Evolutionary conservation across 2,113 vertebrate genomes (phyloP), one percentile per base, ranked within the genome.

Genomic region (Hyaena hyaena): DNA sequence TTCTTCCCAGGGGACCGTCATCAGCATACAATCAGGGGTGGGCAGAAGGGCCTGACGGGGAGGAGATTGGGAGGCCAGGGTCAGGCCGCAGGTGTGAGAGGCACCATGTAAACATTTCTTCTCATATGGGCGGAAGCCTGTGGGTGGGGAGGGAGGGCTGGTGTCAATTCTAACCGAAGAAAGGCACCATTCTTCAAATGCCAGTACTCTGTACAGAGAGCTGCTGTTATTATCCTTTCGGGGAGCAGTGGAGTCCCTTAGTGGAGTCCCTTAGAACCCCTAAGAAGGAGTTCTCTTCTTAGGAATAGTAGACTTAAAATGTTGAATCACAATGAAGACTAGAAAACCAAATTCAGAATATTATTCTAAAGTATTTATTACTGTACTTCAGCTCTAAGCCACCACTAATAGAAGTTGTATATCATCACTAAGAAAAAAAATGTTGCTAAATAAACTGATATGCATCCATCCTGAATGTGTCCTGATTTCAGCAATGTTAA

Each of bases 271-370:
- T 61, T 61, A 39, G n/a, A n/a, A n/a, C n/a, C n/a, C n/a, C n/a
- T n/a, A n/a, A n/a, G n/a, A n/a, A n/a, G n/a, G n/a, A n/a, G 33
- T 73, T 55, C 50, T 90, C 73, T 94, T 97, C 77, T 93, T 94
- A 82, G 65, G 23, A 73, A n/a, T 55, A 63, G 76, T 33, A 91
- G 77, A 83, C 26, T 93, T 89, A 63, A 96, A 73, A 87, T 84
- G 74, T 74, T 39, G 63, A 92, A 81, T 83, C 21, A 26, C 16
- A 4, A 28, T 35, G 53, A 83, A 79, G 73, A 69, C 45, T 35
- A 35, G 85, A 82, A 89, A 88, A 76, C 92, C 21, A 43, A 69
- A 82, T 81, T 88, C 31, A 96, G 31, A 89, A 24, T 69, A 10
- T 82, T 79, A 65, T 91, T 90, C 86, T 76, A 39, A 76, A 77